A percentile compares a stretch with the other conserved stretches of the same genome.
These are phyloP conservation scores for Panagrolaimus sp. DNA, from an alignment of 1,140 invertebrate genomes.

Conservation along the genomic window DNA sequence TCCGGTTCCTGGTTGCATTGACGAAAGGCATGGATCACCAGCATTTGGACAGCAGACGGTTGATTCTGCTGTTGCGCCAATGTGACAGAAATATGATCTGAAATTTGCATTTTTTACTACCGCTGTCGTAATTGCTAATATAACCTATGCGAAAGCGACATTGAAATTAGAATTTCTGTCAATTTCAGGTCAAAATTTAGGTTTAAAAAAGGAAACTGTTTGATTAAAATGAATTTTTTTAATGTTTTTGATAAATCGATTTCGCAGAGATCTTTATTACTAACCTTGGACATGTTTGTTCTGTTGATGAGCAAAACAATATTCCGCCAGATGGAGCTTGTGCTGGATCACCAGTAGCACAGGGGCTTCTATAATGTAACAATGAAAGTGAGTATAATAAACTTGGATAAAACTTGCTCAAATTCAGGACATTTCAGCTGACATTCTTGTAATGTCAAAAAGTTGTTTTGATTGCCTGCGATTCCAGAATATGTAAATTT, in stretches of 20 bases:
- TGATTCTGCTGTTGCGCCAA: not conserved
- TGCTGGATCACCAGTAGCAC: slow-evolving; percentile 13
- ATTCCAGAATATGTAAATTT: slow-evolving; percentile 2
- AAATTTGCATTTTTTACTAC: too few relatives aligned
- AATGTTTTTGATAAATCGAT: too few relatives aligned
- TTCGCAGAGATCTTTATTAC: too few relatives aligned
- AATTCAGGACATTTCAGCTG: slow-evolving; percentile 14
- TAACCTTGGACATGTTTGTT: slow-evolving; percentile 13
- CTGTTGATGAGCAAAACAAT: slow-evolving; percentile 2
- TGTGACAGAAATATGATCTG: slow-evolving; percentile 11
- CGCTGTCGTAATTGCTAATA: too few relatives aligned
- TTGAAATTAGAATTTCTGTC: too few relatives aligned
- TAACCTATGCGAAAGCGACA: too few relatives aligned
- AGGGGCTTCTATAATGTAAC: not conserved
- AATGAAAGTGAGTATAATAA: too few relatives aligned
- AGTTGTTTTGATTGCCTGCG: slow-evolving; percentile 17
- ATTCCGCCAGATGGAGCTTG: slow-evolving; percentile 12
- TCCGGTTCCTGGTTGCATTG: not conserved
- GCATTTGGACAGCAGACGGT: slow-evolving; percentile 2
- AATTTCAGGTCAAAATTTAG: too few relatives aligned
- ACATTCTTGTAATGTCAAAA: slow-evolving; percentile 18
- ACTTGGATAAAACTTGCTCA: not conserved
- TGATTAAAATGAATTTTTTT: too few relatives aligned
- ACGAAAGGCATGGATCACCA: not conserved
- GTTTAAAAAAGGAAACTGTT: too few relatives aligned